These are phyloP conservation scores for Blastomussa wellsi DNA, from an alignment of 92 coral and sea anemone species.

Conservation along the genomic window DNA sequence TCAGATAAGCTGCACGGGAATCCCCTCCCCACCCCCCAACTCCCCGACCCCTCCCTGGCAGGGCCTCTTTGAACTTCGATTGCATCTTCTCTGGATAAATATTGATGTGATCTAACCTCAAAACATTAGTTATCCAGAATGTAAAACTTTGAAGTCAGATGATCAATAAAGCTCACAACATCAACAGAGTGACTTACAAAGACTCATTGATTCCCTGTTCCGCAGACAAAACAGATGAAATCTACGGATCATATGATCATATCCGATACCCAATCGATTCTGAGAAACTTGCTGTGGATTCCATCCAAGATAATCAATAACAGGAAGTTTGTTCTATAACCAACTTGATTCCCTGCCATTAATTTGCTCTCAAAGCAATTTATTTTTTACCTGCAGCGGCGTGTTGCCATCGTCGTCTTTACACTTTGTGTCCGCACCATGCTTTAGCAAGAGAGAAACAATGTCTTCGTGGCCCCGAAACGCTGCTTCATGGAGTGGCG, in stretches of 20 bases:
- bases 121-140: background rate
- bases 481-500: constrained; percentile 86
- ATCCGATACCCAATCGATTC: background rate
- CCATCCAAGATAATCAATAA: background rate
- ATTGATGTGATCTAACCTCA: background rate
- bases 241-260: background rate
- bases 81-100: background rate
- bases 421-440: constrained; percentile 88
- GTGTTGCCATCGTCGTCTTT: constrained; percentile 86
- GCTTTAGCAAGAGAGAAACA: constrained; percentile 67
- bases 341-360: background rate
- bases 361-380: background rate
- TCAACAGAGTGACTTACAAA: background rate
- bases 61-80: background rate
- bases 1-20: too few relatives aligned
- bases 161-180: background rate
- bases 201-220: background rate
- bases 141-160: background rate
- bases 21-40: too few relatives aligned
- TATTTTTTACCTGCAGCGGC: constrained; percentile 78
- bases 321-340: background rate
- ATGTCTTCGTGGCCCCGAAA: constrained; percentile 73
- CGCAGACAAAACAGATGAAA: background rate
- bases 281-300: background rate
- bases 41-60: too few relatives aligned